Base-by-base conservation (phyloP, 2,113 vertebrate species). In the Corythaeola cristata region DNA sequence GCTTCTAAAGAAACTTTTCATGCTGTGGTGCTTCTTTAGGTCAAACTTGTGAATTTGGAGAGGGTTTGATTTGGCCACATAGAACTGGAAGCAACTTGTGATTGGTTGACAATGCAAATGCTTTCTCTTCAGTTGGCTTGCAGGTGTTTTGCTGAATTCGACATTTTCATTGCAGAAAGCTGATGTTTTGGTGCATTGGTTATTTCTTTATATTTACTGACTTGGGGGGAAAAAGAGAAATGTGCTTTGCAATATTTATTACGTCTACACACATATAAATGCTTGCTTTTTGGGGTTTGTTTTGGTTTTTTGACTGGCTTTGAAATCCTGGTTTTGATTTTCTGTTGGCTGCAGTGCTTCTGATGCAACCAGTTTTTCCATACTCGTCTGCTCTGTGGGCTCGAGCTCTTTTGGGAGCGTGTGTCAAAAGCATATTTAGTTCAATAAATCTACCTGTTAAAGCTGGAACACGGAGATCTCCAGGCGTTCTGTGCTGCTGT, bases 181-280 rank as follows among this genome's bases (percentile, higher is more conserved):
- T 98, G 97, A 97, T 96, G 96, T 92, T 95, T 90, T 96, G 96
- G 97, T 96, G 96, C 92, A 63, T 97, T 96, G 96, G 96, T 97
- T 97, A 75, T 95, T 96, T 92, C 96, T 95, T 97, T 95, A 91
- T 84, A 89, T 92, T 96, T 98, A n/a, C 11, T 96, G 97, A 98
- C 97, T 96, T 87, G 95, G 88, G 89, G 88, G 16, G n/a, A 27
- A 4, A 73, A 81, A 96, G 79, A 94, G 84, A 95, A 82, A 96
- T 84, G 95, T 93, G 95, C 97, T 98, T 97, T 96, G 97, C 96
- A 71, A 58, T 98, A 98, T 98, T 98, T 98, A 98, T 98, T 98
- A 98, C 96, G 97, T 88, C 94, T 93, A 78, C 90, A 82, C 81
- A 59, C 11, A 15, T 76, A 88, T 92, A 82, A 91, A 75, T 0